A percentile compares a stretch with the other conserved stretches of the same genome.
phyloP scores from a whole-genome alignment of 2,797 vertebrate genomes.

The Oreochromis grahami region DNA sequence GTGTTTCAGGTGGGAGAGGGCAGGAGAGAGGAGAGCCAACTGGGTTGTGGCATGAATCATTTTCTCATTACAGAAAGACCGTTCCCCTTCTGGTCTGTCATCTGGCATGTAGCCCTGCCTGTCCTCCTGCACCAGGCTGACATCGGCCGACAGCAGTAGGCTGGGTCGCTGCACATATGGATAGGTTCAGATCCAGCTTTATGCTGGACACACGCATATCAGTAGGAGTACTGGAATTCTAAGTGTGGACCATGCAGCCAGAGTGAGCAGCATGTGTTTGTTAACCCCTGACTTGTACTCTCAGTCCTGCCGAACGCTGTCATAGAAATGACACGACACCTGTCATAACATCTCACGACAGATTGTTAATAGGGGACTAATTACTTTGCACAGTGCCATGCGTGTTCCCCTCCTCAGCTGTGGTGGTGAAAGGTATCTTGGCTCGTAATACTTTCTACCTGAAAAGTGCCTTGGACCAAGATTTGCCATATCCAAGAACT shows the following conservation, averaged over 20 bases:
- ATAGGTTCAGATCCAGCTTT: conserved; percentile 34
- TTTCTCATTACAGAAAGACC: conserved; percentile 60
- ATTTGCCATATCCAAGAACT: conserved; percentile 15
- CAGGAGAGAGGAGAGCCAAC: conserved; percentile 36
- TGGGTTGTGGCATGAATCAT: conserved; percentile 49
- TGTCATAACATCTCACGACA: conserved; percentile 72
- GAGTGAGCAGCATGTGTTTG: conserved; percentile 71
- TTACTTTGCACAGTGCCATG: conserved; percentile 57
- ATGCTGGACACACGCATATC: not conserved
- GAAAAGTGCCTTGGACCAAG: conserved; percentile 3
- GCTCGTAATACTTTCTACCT: not conserved
- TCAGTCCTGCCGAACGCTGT: conserved; percentile 43
- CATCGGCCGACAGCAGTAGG: conserved; percentile 41
- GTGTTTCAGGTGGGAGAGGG: conserved; percentile 65
- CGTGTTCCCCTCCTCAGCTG: not conserved
- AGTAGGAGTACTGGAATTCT: conserved; percentile 35
- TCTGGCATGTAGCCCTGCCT: conserved; percentile 58
- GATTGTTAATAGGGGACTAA: conserved; percentile 60
- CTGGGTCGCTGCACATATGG: conserved; percentile 37
- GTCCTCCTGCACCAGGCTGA: conserved; percentile 28
- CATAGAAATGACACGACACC: conserved; percentile 67
- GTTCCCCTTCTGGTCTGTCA: conserved; percentile 44
- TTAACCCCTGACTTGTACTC: conserved; percentile 60
- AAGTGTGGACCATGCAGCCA: conserved; percentile 24
- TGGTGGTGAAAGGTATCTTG: conserved; percentile 31